Conservation (phyloP, 2,888 invertebrate species). For the Orthosia incerta region DNA sequence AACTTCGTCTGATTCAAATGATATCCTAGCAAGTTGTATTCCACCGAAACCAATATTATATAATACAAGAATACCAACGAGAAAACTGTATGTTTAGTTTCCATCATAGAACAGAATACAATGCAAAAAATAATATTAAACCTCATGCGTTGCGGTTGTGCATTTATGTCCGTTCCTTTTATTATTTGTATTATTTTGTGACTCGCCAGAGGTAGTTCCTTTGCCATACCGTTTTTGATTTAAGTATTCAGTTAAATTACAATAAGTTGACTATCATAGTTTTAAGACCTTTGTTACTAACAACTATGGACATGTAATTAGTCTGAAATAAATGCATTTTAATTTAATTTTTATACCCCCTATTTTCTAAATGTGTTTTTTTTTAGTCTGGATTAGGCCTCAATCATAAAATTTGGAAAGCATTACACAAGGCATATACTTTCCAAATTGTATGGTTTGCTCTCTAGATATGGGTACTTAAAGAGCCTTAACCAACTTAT, state of each 20-base stretch:
- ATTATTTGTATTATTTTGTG: not conserved
- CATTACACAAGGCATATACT: too few relatives aligned
- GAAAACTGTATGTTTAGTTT: slow-evolving; percentile 23
- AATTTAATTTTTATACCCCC: too few relatives aligned
- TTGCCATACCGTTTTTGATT: not conserved
- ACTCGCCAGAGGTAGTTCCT: not conserved
- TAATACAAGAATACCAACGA: slow-evolving; percentile 11
- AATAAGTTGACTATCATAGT: too few relatives aligned
- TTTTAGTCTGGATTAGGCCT: not conserved
- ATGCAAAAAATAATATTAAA: slow-evolving; percentile 32
- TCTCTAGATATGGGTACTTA: too few relatives aligned
- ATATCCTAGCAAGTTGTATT: not conserved
- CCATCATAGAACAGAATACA: slow-evolving; percentile 21
- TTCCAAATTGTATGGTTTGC: too few relatives aligned
- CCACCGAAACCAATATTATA: slow-evolving; percentile 10
- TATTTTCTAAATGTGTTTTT: too few relatives aligned
- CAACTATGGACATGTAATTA: too few relatives aligned
- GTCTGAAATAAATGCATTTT: too few relatives aligned
- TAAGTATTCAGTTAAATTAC: not conserved
- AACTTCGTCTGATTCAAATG: not conserved
- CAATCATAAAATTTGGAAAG: too few relatives aligned
- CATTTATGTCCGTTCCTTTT: slow-evolving; percentile 17
- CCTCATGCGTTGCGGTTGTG: not conserved
- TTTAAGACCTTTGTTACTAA: too few relatives aligned
- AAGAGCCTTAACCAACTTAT: too few relatives aligned